Conservation (phyloP, 2,113 vertebrate species). For the Cacatua alba region DNA sequence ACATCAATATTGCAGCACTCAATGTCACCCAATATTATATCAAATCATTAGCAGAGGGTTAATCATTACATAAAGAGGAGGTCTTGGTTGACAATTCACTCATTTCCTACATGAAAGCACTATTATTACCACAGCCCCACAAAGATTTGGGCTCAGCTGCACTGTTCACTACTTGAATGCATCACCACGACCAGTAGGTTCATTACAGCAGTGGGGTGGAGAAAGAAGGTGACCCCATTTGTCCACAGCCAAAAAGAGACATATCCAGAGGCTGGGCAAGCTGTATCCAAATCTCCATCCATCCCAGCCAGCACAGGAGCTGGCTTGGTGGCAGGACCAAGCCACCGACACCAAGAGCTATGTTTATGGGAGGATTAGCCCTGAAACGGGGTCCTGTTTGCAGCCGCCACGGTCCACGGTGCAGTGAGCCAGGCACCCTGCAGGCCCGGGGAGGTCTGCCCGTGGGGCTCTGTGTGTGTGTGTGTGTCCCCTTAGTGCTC, state of each 20-base stretch:
- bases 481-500: conserved; percentile 19
- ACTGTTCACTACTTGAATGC: accelerated
- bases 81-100: background rate
- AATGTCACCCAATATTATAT: background rate
- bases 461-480: background rate
- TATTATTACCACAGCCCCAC: background rate
- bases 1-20: background rate
- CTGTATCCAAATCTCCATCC: background rate
- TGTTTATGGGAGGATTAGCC: background rate
- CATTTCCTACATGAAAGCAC: background rate
- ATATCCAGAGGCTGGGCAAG: background rate
- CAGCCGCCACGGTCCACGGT: accelerated
- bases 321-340: background rate
- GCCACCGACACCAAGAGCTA: accelerated
- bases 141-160: background rate
- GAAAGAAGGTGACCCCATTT: background rate
- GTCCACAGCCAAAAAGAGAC: background rate
- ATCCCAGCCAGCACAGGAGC: background rate
- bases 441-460: background rate
- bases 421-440: background rate
- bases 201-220: background rate
- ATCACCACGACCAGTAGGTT: accelerated
- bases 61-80: conserved; percentile 34
- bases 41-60: conserved; percentile 31
- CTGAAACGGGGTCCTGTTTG: background rate